Evolutionary conservation across 2,797 vertebrate species (phyloP), one percentile per base, ranked within the genome.

Genomic region (Darevskia mixta): DNA sequence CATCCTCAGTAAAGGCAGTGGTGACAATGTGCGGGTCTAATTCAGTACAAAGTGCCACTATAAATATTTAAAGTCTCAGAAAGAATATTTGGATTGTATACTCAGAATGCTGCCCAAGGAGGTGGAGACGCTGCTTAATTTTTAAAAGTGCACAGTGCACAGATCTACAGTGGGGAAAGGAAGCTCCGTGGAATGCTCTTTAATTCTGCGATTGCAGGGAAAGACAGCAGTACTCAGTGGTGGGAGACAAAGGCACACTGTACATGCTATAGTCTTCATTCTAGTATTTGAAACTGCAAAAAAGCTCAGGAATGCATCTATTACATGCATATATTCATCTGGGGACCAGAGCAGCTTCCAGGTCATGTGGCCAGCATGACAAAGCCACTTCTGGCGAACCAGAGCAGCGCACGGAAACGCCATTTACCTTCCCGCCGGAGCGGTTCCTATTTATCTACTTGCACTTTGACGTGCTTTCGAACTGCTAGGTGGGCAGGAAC

Each of bases 51-150:
- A 79, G 55, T 61, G 49, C 67, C 25, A 35, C 25, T 58, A 17
- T 35, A 32, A n/a, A 64, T 55, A 66, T 67, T 82, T 77, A n/a
- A 45, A 32, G 10, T 43, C 41, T 61, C 35, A 73, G 81, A 49
- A 87, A 87, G 4, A 29, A 61, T 61, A 72, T 87, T 41, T 61
- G 27, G 83, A 67, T 32, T 43, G 61, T 77, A 20, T 85, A 35
- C 10, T 45, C 61, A 32, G 75, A 29, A 8, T 43, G 4, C 58
- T 43, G 3, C 32, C 75, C 61, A 86, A 20, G 35, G 23, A 73
- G 4, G 15, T 15, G 23, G 29, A n/a, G 7, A 13, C 3, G 43
- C 1, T 41, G 18, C 25, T 86, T 79, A n/a, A 43, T 32, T 81
- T 82, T 87, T 75, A 32, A 45, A 84, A 79, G 43, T 35, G 35